These are phyloP conservation scores for Microhierax caerulescens DNA, from an alignment of 2,797 vertebrate species.

Conservation along the genomic window DNA sequence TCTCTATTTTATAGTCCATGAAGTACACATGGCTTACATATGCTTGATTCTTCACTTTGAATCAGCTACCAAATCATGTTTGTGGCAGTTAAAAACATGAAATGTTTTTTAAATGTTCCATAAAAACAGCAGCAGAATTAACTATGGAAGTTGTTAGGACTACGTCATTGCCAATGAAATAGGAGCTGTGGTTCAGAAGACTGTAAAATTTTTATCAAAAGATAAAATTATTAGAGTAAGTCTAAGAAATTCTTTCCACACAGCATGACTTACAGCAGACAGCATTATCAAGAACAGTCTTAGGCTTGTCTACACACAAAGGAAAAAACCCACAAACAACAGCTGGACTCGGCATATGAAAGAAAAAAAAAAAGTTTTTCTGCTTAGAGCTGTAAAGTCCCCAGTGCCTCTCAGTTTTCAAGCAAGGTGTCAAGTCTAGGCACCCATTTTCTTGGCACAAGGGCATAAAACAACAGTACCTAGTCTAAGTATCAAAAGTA, in stretches of 20 bases:
- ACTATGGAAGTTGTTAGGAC: not conserved
- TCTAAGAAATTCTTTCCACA: not conserved
- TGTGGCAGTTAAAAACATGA: not conserved
- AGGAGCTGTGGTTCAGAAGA: not conserved
- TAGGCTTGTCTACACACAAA: not conserved
- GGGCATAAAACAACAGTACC: rapidly evolving
- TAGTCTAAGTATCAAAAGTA: not conserved
- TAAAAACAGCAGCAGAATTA: not conserved
- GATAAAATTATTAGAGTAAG: not conserved
- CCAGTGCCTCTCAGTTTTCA: not conserved
- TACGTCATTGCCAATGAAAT: not conserved
- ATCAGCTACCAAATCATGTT: not conserved
- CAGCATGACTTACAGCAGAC: not conserved
- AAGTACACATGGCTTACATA: not conserved
- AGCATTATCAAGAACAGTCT: not conserved
- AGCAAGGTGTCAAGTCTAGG: not conserved
- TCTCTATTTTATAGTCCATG: not conserved
- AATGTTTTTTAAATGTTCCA: not conserved
- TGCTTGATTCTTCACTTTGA: not conserved
- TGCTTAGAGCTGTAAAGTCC: not conserved
- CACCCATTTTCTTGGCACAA: not conserved
- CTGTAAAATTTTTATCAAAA: not conserved
- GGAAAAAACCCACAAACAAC: not conserved
- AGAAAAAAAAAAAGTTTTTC: not conserved
- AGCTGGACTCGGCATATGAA: not conserved